Evolutionary conservation across 2,113 vertebrate genomes (phyloP).

Genomic region (Pedionomus torquatus): DNA sequence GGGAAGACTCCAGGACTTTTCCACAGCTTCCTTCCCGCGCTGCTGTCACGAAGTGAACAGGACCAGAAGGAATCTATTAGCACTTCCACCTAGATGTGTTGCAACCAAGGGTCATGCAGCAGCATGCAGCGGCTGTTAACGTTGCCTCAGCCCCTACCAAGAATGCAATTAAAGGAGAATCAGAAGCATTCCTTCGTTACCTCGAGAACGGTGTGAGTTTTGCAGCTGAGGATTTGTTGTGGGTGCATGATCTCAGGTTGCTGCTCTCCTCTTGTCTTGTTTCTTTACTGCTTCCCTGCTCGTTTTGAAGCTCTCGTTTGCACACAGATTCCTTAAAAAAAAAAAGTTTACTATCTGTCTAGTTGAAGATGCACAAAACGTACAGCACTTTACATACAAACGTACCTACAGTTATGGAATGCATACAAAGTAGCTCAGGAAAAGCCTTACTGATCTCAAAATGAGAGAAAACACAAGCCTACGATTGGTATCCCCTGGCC

Average conservation of each 20-base stretch:
- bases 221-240: neutral
- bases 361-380: neutral
- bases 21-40: neutral
- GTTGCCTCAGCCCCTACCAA: neutral
- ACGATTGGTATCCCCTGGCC: accelerated
- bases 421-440: neutral
- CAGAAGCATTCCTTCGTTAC: neutral
- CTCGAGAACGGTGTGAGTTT: neutral
- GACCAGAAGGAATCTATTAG: slow-evolving; percentile 39
- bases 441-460: neutral
- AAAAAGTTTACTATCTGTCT: neutral
- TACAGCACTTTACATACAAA: neutral
- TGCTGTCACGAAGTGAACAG: neutral
- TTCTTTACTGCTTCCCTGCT: neutral
- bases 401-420: neutral
- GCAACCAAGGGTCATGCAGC: slow-evolving; percentile 32
- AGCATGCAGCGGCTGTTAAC: neutral
- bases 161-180: slow-evolving; percentile 34
- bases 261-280: neutral
- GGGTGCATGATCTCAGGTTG: neutral
- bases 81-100: slow-evolving; percentile 38
- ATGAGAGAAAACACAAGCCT: neutral
- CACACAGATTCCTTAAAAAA: neutral
- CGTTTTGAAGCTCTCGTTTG: accelerated
- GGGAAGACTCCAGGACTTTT: neutral